Percentiles rank a stretch among this genome's conserved stretches.
phyloP scores from a whole-genome alignment of 2,888 invertebrate species.

The Philopedon plagiatum region DNA sequence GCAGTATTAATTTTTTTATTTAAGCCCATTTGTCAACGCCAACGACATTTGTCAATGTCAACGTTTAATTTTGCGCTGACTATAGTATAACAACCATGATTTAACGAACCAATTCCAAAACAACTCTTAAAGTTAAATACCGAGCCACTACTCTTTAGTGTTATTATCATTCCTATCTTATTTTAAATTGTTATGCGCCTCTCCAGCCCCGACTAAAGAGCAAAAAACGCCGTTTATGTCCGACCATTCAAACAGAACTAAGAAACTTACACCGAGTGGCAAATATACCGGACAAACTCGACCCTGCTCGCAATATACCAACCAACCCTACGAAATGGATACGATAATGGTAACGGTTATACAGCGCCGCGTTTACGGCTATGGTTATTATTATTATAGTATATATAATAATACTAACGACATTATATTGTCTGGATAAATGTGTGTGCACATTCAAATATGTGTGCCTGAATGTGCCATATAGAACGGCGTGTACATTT shows the following conservation, averaged over 20 bases:
- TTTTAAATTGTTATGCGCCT: conserved; percentile 21
- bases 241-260: conserved; percentile 10
- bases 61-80: too few relatives aligned
- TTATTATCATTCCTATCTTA: conserved; percentile 14
- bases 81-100: too few relatives aligned
- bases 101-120: too few relatives aligned
- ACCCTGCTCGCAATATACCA: conserved; percentile 27
- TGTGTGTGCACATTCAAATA: conserved; percentile 43
- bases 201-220: conserved; percentile 13
- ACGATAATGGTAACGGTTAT: conserved; percentile 68
- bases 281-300: conserved; percentile 31
- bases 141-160: not conserved
- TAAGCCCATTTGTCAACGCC: too few relatives aligned
- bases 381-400: conserved; percentile 63
- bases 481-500: conserved; percentile 36
- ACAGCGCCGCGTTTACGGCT: conserved; percentile 64
- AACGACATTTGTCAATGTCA: too few relatives aligned
- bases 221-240: conserved; percentile 22
- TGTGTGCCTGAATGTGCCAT: conserved; percentile 27
- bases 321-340: conserved; percentile 61
- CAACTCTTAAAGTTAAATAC: not conserved
- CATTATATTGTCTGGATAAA: conserved; percentile 52
- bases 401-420: conserved; percentile 61
- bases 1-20: too few relatives aligned
- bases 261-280: conserved; percentile 22